phyloP scores from a whole-genome alignment of 30 jellyfish, hydroid and myxozoan genomes.

The Mastigias papua region DNA sequence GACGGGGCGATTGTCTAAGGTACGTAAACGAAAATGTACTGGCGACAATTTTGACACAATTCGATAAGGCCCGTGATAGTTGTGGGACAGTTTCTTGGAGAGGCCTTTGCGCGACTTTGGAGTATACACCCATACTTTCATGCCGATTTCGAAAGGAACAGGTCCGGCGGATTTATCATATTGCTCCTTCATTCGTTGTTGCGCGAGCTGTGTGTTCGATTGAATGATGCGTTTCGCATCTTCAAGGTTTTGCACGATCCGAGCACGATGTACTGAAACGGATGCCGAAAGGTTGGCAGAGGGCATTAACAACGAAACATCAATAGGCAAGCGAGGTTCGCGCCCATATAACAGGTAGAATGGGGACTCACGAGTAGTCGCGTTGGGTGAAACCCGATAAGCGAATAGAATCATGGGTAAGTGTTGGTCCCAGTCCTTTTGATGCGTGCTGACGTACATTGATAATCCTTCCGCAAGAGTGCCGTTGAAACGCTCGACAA shows the following conservation, averaged over 20 bases:
- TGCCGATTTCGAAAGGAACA: constrained; percentile 36
- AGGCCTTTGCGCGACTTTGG: constrained; percentile 42
- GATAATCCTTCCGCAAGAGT: constrained; percentile 36
- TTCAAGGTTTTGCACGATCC: constrained; percentile 10
- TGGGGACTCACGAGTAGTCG: constrained; percentile 50
- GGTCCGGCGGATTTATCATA: constrained; percentile 22
- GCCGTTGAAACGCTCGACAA: constrained; percentile 57
- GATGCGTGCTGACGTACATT: constrained; percentile 43
- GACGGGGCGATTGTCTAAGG: constrained; percentile 22
- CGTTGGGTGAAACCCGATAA: constrained; percentile 57
- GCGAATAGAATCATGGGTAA: constrained; percentile 25
- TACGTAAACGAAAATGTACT: constrained; percentile 18
- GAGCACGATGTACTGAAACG: constrained; percentile 24
- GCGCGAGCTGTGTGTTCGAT: constrained; percentile 33
- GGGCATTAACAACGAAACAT: constrained; percentile 16
- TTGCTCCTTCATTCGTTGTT: constrained; percentile 46
- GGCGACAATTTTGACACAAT: constrained; percentile 42
- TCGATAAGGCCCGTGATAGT: constrained; percentile 59
- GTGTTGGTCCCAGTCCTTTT: constrained; percentile 46
- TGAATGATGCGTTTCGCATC: neutral
- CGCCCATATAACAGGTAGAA: constrained; percentile 37
- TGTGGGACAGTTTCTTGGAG: constrained; percentile 47
- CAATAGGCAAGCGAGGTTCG: constrained; percentile 34
- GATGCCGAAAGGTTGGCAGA: constrained; percentile 10
- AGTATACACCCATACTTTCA: constrained; percentile 65